A percentile compares a stretch with the other conserved stretches of the same genome.
Evolutionary conservation across 2,797 vertebrate genomes (phyloP).

Genomic region (Syndactyla subalaris): DNA sequence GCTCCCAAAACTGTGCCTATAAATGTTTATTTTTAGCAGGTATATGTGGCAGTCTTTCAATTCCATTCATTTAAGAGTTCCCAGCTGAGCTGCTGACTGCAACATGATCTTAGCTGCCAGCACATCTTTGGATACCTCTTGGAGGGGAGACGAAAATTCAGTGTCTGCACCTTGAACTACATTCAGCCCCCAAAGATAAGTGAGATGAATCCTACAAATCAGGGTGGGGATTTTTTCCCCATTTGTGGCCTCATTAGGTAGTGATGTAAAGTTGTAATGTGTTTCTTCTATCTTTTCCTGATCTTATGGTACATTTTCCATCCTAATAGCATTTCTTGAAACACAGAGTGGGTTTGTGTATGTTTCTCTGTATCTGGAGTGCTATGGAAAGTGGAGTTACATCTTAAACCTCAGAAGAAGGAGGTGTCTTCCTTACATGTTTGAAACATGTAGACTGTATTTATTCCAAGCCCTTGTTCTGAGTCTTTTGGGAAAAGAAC

Average conservation of each 20-base stretch:
- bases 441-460: background rate
- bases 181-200: background rate
- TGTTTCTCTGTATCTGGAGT: background rate
- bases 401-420: background rate
- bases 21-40: background rate
- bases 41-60: background rate
- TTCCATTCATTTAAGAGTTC: background rate
- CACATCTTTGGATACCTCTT: background rate
- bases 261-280: background rate
- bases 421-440: background rate
- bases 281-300: background rate
- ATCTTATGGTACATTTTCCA: background rate
- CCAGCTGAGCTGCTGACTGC: background rate
- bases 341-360: background rate
- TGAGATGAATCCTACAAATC: background rate
- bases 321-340: background rate
- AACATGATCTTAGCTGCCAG: background rate
- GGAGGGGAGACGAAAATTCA: background rate
- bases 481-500: background rate
- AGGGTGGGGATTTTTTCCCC: accelerated
- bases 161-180: background rate
- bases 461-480: background rate
- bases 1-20: background rate
- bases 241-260: background rate
- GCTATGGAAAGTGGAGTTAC: background rate